A percentile compares a stretch with the other conserved stretches of the same genome.
Evolutionary conservation across 2,888 invertebrate genomes (phyloP).

Genomic region (Itoplectis maculator): DNA sequence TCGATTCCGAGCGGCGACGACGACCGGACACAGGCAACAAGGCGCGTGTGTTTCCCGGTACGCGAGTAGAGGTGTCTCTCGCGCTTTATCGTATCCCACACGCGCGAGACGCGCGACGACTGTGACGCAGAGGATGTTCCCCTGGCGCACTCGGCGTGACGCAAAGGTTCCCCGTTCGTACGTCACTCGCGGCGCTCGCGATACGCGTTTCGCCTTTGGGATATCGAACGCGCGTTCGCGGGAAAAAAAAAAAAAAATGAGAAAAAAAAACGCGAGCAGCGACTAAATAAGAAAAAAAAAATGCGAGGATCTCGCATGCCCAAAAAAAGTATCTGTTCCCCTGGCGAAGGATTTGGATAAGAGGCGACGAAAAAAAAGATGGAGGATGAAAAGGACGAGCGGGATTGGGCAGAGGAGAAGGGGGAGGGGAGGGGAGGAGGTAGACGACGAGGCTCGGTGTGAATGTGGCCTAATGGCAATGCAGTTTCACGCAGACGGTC

Average conservation of each 20-base stretch:
- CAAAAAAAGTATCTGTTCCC: conserved; percentile 3
- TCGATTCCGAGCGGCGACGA: conserved; percentile 18
- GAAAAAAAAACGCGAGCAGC: not conserved
- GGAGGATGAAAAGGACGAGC: conserved; percentile 36
- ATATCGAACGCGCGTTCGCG: not conserved
- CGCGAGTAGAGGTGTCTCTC: conserved; percentile 22
- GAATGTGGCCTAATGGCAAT: conserved; percentile 77
- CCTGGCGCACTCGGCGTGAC: conserved; percentile 47
- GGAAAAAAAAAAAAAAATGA: not conserved
- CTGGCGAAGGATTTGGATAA: conserved; percentile 10
- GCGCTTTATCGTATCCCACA: conserved; percentile 42
- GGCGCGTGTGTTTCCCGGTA: not conserved
- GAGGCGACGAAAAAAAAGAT: conserved; percentile 13
- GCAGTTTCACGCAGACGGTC: conserved; percentile 81
- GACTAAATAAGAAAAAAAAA: too few species aligned
- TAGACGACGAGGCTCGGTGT: conserved; percentile 66
- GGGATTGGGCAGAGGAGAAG: too few species aligned
- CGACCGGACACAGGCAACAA: not conserved
- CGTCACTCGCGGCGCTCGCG: conserved; percentile 42
- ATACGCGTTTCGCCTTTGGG: conserved; percentile 18
- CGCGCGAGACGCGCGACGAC: too few species aligned
- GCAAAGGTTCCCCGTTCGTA: conserved; percentile 59
- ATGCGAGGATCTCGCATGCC: not conserved
- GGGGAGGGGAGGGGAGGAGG: conserved; percentile 35
- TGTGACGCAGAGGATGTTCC: conserved; percentile 61